Percentiles rank a stretch among this genome's conserved stretches.
phyloP scores from a whole-genome alignment of 1,140 invertebrate species.

The Metopolophium dirhodum region DNA sequence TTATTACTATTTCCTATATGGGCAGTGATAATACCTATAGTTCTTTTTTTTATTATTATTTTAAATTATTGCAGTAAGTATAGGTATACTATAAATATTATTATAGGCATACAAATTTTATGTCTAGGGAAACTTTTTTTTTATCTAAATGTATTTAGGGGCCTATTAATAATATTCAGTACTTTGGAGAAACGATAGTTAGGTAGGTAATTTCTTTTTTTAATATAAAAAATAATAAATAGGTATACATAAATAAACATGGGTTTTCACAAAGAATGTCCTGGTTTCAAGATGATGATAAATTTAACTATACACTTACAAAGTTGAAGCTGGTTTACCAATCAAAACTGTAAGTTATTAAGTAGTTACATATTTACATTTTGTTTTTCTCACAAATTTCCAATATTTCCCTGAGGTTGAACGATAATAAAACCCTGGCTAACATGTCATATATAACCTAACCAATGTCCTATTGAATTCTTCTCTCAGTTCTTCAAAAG shows the following conservation, averaged over 20 bases:
- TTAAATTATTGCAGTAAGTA: background rate
- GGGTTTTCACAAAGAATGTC: background rate
- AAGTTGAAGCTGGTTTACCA: background rate
- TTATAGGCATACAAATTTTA: slow-evolving; percentile 10
- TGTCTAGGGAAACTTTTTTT: background rate
- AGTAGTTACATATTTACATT: background rate
- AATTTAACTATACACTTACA: background rate
- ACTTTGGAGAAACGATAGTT: background rate
- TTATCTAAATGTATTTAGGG: background rate
- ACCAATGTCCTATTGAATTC: background rate
- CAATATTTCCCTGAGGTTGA: background rate
- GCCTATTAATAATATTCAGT: background rate
- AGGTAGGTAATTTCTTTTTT: background rate
- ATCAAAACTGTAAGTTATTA: background rate
- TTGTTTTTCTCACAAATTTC: background rate
- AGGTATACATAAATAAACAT: background rate
- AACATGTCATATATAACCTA: background rate
- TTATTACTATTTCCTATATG: background rate
- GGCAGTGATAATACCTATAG: background rate
- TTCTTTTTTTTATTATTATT: background rate
- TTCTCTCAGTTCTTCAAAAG: background rate
- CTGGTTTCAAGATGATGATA: background rate
- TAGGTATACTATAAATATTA: slow-evolving; percentile 13
- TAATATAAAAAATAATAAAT: background rate
- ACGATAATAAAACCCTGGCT: background rate